Base-by-base conservation (phyloP, 2,888 invertebrate genomes). In the Mechanitis messenoides region DNA sequence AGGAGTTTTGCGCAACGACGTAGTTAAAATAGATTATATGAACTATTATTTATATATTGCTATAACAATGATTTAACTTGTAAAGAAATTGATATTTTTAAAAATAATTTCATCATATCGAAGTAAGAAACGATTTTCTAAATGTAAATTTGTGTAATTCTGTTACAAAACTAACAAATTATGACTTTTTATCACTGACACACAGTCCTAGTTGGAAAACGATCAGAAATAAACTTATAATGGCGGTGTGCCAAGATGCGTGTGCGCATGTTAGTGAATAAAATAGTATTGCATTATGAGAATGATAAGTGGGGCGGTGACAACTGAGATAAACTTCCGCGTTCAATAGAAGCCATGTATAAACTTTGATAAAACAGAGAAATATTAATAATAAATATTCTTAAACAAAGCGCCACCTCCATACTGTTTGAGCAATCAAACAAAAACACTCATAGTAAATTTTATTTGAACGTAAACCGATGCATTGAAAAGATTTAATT, bases 401-500 rank as follows among this genome's bases (percentile, higher is more conserved):
- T 3, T 35, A 31, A 54, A 50, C 60, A 45, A 61, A 65, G 64
- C 73, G 67, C 70, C 61, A 9, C 59, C 66, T 75, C 75, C 69
- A 71, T 62, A 35, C 54, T 60, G 54, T 50, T 63, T n/a, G 65
- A 70, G 65, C 70, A 65, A 68, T 66, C 70, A 67, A 20, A 74
- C 73, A 76, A 76, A 77, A 78, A 77, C 77, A 78, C 74, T 79
- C 76, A 69, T 73, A 78, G 75, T 75, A 76, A 78, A 77, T 72
- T 83, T 85, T 83, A 84, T 83, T 79, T 70, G 73, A 74, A 76
- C 81, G 75, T 85, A 80, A 84, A 83, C 75, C 73, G 68, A 71
- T 76, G 76, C 79, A 81, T 83, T 74, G 74, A 75, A 78, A 76
- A 78, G 75, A 81, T 83, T 84, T 83, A 81, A 84, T 83, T 84